Conservation (phyloP, 1,140 invertebrate genomes). For the Drosophila lacteicornis region DNA sequence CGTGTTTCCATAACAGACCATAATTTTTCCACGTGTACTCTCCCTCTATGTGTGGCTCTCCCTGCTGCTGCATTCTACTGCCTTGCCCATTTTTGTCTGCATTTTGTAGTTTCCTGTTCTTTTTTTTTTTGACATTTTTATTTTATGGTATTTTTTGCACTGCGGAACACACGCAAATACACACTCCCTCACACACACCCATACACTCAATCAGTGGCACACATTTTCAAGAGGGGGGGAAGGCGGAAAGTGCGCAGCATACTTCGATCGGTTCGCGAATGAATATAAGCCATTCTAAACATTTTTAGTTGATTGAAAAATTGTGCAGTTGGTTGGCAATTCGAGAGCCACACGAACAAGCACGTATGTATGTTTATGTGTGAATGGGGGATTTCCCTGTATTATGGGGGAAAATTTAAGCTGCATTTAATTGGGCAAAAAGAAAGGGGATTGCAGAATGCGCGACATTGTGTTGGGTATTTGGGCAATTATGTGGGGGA, state of each 20-base stretch:
- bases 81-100: constrained; percentile 1
- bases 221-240: constrained; percentile 50
- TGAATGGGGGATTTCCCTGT: neutral
- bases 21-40: neutral
- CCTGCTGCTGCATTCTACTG: neutral
- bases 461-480: constrained; percentile 43
- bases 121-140: constrained; percentile 54
- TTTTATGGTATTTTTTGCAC: constrained; percentile 73
- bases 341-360: constrained; percentile 25
- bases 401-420: constrained; percentile 56
- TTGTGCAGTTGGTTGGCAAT: constrained; percentile 79
- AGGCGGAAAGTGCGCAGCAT: constrained; percentile 7
- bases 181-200: constrained; percentile 9
- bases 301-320: constrained; percentile 83
- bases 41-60: too few relatives aligned
- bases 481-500: constrained; percentile 21
- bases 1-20: too few relatives aligned
- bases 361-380: constrained; percentile 4
- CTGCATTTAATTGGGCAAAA: constrained; percentile 75
- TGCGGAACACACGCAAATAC: constrained; percentile 30
- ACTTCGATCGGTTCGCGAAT: constrained; percentile 64
- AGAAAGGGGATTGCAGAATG: constrained; percentile 43
- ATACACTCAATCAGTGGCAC: constrained; percentile 64
- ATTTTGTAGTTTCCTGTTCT: constrained; percentile 18
- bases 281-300: constrained; percentile 78